Evolutionary conservation across 2,888 invertebrate species (phyloP), one percentile per base, ranked within the genome.

Genomic region (Xanthorhoe spadicearia): DNA sequence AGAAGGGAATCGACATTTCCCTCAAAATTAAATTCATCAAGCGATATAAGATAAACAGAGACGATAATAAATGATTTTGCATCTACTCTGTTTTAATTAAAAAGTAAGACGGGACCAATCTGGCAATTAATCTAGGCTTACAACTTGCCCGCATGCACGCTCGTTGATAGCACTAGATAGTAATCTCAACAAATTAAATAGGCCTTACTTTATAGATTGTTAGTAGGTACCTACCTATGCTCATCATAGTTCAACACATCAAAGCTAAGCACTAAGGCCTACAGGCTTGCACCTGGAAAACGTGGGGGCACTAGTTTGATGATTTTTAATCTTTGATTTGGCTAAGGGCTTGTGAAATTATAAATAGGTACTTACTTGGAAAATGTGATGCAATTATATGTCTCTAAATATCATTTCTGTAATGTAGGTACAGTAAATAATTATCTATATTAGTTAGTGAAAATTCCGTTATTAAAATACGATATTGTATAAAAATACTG

Each of bases 41-140:
- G 35, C 7, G 19, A 38, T 18, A 50, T 48, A 8, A 56, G 19
- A 56, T 19, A 35, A 60, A 46, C 43, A 53, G n/a, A 55, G 49
- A 23, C 35, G 19, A 53, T 53, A 32, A 32, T 15, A 43, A 55
- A 32, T 56, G 55, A 51, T 61, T 32, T 54, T 7, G 32, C 32
- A 54, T 55, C 23, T 32, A 46, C 56, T 19, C 49, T 18, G 43
- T 63, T 62, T 58, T 64, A 58, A 64, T 64, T 63, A 63, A 57
- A 62, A 66, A 62, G 49, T 53, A 43, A 61, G 50, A 15, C 58
- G 9, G 50, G 17, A 58, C 54, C 53, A 57, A 55, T 58, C 58
- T 50, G 50, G 38, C 50, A 61, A 66, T 61, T 58, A 66, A 61
- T 58, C 61, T 59, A 54, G 58, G 54, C 50, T 62, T 66, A 66